These are phyloP conservation scores for Pseudochromis fuscus DNA, from an alignment of 2,797 vertebrate species.

Conservation along the genomic window DNA sequence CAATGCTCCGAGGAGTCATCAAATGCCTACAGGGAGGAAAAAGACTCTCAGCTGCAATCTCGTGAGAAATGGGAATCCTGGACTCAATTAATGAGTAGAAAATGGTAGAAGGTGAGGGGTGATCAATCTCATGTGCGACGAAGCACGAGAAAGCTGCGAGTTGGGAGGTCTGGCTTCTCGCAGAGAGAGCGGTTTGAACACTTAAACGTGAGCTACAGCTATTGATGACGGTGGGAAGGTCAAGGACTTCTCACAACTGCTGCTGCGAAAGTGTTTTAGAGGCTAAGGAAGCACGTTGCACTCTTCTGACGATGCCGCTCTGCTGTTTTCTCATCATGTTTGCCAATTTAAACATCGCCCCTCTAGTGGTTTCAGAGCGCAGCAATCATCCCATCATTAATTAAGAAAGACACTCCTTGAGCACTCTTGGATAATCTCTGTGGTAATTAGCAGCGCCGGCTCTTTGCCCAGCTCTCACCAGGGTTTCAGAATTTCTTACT, in stretches of 20 bases:
- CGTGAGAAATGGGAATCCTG: slow-evolving; percentile 48
- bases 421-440: slow-evolving; percentile 56
- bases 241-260: slow-evolving; percentile 42
- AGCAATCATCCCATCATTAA: slow-evolving; percentile 62
- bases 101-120: slow-evolving; percentile 60
- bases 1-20: slow-evolving; percentile 44
- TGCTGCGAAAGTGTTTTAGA: slow-evolving; percentile 2
- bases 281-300: neutral
- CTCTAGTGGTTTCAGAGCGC: slow-evolving; percentile 24
- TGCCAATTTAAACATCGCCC: slow-evolving; percentile 33
- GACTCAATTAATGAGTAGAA: slow-evolving; percentile 62
- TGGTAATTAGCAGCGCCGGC: slow-evolving; percentile 52
- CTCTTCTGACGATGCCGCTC: neutral
- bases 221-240: slow-evolving; percentile 41
- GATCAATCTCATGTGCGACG: slow-evolving; percentile 54
- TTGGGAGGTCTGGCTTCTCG: neutral
- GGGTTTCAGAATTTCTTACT: slow-evolving; percentile 31
- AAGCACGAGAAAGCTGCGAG: slow-evolving; percentile 11
- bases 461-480: slow-evolving; percentile 40
- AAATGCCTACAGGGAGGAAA: slow-evolving; percentile 14
- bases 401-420: slow-evolving; percentile 55
- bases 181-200: slow-evolving; percentile 4
- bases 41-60: slow-evolving; percentile 27
- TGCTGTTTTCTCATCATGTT: slow-evolving; percentile 15
- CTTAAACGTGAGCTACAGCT: slow-evolving; percentile 46